phyloP scores from a whole-genome alignment of 1,140 invertebrate genomes.

The Habropoda laboriosa region DNA sequence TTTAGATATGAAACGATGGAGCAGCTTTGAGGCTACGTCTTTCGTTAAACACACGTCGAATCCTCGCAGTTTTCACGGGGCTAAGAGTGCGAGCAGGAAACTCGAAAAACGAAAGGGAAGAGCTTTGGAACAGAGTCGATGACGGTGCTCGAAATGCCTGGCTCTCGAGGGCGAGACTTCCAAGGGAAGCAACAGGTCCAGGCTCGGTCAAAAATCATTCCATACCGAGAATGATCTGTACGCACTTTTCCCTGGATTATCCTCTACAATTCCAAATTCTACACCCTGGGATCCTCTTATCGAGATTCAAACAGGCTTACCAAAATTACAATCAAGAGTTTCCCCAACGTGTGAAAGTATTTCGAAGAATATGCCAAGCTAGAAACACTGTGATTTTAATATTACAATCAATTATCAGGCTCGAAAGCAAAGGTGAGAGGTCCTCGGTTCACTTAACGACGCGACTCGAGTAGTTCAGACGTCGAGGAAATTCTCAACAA shows the following conservation, averaged over 20 bases:
- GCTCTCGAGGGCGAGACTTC: constrained; percentile 21
- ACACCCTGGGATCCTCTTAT: no score
- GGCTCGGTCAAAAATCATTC: not conserved
- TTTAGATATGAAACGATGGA: no score
- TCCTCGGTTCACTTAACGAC: not conserved
- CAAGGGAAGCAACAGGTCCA: constrained; percentile 34
- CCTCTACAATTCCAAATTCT: not conserved
- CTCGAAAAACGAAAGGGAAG: not conserved
- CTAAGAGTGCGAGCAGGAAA: no score
- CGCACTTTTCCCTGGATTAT: no score
- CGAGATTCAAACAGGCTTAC: no score
- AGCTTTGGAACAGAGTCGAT: not conserved
- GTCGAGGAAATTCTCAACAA: not conserved
- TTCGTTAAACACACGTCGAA: no score
- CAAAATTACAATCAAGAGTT: no score
- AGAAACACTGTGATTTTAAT: no score
- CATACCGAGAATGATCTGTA: not conserved
- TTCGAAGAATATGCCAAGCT: no score
- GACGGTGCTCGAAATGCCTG: constrained; percentile 45
- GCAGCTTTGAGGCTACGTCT: no score
- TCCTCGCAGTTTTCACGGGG: no score
- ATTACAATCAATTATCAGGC: not conserved
- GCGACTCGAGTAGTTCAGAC: constrained; percentile 3
- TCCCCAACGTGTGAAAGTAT: no score
- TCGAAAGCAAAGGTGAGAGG: not conserved